Evolutionary conservation across 2,113 vertebrate genomes (phyloP).

Genomic region (Laticauda colubrina): DNA sequence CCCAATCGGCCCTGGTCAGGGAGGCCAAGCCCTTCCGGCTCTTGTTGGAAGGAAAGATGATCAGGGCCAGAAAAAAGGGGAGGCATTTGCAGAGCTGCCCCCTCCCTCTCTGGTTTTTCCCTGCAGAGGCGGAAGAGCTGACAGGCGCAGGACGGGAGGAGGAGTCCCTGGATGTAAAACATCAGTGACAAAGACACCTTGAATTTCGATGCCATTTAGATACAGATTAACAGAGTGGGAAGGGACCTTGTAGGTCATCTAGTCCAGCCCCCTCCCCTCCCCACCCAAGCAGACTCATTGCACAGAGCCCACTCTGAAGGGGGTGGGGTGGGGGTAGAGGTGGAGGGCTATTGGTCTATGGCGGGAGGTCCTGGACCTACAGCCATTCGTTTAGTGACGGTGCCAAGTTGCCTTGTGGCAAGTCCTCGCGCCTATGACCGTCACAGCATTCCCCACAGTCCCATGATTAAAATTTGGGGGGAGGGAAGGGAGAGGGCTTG

Average conservation of each 20-base stretch:
- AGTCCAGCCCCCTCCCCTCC: conserved; percentile 26
- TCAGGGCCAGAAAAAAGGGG: conserved; percentile 31
- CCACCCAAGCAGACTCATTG: conserved; percentile 3
- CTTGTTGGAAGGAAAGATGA: conserved; percentile 12
- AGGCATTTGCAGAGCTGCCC: conserved; percentile 60
- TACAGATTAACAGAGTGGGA: too few relatives aligned
- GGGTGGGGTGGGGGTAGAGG: conserved; percentile 33
- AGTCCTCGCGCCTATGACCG: too few relatives aligned
- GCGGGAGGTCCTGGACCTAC: not conserved
- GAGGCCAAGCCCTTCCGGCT: conserved; percentile 32
- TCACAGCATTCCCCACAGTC: too few relatives aligned
- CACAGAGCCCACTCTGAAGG: conserved; percentile 56
- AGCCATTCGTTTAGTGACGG: too few relatives aligned
- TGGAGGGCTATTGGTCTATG: conserved; percentile 36
- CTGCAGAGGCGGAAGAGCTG: conserved; percentile 72
- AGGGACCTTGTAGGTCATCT: too few relatives aligned
- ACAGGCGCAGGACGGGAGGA: conserved; percentile 76
- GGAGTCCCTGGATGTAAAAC: conserved; percentile 73
- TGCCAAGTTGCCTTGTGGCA: too few relatives aligned
- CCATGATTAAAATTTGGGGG: too few relatives aligned
- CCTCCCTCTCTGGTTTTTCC: conserved; percentile 47
- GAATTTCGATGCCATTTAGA: conserved; percentile 62
- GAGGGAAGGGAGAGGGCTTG: too few relatives aligned
- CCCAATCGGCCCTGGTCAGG: not conserved
- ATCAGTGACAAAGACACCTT: conserved; percentile 74